Evolutionary conservation across 2,888 invertebrate species (phyloP).

Genomic region (Aleiodes leptofemur): DNA sequence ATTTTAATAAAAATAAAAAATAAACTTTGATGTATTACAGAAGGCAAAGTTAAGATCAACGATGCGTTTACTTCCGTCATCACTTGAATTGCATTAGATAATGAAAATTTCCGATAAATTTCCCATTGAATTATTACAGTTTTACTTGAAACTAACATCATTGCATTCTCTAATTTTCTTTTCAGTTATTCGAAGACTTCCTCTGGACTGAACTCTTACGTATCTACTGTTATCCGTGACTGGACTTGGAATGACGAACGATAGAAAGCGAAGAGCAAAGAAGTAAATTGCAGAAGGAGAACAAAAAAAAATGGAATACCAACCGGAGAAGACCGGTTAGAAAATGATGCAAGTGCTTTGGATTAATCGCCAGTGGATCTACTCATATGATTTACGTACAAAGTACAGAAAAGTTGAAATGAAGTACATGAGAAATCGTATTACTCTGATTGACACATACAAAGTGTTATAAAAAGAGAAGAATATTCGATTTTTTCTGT

Average conservation of each 20-base stretch:
- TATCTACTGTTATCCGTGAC: slow-evolving; percentile 4
- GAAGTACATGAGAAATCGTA: slow-evolving; percentile 35
- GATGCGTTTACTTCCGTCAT: slow-evolving; percentile 17
- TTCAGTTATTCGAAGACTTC: background rate
- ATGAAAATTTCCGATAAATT: slow-evolving; percentile 15
- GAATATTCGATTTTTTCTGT: background rate
- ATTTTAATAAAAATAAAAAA: background rate
- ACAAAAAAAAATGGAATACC: background rate
- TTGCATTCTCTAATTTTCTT: background rate
- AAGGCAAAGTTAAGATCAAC: background rate
- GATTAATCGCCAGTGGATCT: slow-evolving; percentile 5
- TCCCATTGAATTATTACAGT: background rate
- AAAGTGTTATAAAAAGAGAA: slow-evolving; percentile 3
- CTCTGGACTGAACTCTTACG: slow-evolving; percentile 11
- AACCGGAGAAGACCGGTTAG: slow-evolving; percentile 16
- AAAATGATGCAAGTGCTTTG: slow-evolving; percentile 23
- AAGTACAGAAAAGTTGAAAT: slow-evolving; percentile 4
- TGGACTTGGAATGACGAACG: background rate
- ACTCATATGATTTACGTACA: slow-evolving; percentile 10
- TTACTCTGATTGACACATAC: slow-evolving; percentile 47
- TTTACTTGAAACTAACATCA: background rate
- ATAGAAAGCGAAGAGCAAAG: slow-evolving; percentile 12
- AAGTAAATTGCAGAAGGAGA: background rate
- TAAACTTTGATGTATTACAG: too few relatives aligned
- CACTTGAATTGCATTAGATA: slow-evolving; percentile 2